These are phyloP conservation scores for Sparidentex hasta DNA, from an alignment of 2,797 vertebrate species.

Conservation along the genomic window DNA sequence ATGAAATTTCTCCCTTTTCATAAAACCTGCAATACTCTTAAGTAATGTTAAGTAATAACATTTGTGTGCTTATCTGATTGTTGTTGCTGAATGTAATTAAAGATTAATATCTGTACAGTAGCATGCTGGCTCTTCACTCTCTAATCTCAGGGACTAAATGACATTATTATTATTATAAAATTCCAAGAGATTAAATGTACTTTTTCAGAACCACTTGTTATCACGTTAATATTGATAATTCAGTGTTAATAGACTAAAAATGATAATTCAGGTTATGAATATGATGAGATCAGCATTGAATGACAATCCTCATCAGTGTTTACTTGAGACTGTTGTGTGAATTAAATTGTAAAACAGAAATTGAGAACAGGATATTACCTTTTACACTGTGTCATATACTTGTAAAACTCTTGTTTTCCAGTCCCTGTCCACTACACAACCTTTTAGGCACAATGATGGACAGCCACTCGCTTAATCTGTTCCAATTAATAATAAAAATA, in stretches of 20 bases:
- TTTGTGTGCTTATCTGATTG: constrained; percentile 1
- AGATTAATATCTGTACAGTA: not conserved
- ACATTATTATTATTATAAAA: not conserved
- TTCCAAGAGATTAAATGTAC: not conserved
- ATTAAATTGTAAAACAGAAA: not conserved
- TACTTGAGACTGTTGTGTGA: not conserved
- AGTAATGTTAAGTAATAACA: not conserved
- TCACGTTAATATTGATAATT: not conserved
- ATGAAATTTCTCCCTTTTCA: not conserved
- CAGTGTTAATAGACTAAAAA: not conserved
- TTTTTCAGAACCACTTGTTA: not conserved
- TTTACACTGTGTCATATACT: too few relatives aligned
- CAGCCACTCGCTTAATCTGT: not conserved
- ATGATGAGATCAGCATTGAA: not conserved
- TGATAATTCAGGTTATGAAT: not conserved
- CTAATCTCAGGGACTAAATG: not conserved
- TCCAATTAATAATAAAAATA: not conserved
- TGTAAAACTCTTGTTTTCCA: too few relatives aligned
- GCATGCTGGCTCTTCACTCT: not conserved
- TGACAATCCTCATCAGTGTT: not conserved
- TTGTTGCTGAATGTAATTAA: not conserved
- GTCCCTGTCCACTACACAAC: not conserved
- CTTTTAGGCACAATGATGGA: not conserved
- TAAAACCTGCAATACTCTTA: not conserved
- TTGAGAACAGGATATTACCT: not conserved